Base-by-base conservation (phyloP, 2,888 invertebrate species). In the Calliopum simillimum region DNA sequence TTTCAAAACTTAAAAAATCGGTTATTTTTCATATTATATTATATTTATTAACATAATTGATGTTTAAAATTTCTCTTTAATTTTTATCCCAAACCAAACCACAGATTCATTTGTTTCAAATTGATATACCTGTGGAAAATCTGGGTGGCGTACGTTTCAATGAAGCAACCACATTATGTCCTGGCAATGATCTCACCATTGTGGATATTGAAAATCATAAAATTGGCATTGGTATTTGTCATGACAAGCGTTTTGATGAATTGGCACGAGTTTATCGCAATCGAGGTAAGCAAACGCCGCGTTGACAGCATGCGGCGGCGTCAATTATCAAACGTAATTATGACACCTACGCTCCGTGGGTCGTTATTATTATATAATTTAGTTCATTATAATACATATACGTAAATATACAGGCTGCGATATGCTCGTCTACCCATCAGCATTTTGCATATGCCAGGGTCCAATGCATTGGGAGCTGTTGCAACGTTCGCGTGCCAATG, bases 221-320 rank as follows among this genome's bases (percentile, higher is more conserved):
- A 87, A 88, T 98, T 69, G 98, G 98, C 0, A 80, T 98, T 56
- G 98, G 96, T n/a, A 95, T 99, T 80, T 98, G 98, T 82, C 98
- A 98, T 82, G 98, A 99, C 83, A 88, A 98, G 70, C 88, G 98
- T 56, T 99, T 98, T 87, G 91, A 93, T 68, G 97, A 98, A 87
- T 87, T 98, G 88, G 94, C 96, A 0, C 90, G 91, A 73, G 78
- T 93, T 14, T 93, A 94, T 87, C 88, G 93, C 2, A 87, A 89
- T 59, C 81, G 86, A 82, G 89, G 89, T 89, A 74, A 76, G 76
- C 51, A 33, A 33, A 33, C 33, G 33, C 33, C 33, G 33, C 33
- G 33, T 6, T 33, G 33, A 33, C 33, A 33, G 8, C 33, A 33
- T 8, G 4, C 33, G 5, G 1, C 8, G 33, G 8, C 33, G 8